Percentiles rank a stretch among this genome's conserved stretches.
Evolutionary conservation across 2,888 invertebrate genomes (phyloP).

Genomic region (Lasioglossum calceatum): DNA sequence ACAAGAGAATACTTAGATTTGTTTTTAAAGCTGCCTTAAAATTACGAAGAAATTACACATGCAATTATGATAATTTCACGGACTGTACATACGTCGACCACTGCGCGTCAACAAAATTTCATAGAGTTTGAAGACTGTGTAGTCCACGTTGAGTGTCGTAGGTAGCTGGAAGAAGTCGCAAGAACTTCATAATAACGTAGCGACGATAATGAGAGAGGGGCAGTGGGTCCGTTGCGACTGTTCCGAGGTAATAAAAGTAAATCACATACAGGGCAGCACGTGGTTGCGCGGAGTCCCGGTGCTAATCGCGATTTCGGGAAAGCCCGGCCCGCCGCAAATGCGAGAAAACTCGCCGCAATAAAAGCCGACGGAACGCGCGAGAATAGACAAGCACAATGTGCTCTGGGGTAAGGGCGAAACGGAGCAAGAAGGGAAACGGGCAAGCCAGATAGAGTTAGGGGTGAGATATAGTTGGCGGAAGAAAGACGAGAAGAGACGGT

Average conservation of each 20-base stretch:
- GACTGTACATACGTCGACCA: background rate
- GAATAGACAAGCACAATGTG: slow-evolving; percentile 30
- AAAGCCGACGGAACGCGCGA: slow-evolving; percentile 46
- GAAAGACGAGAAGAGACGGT: background rate
- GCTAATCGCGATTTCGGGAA: slow-evolving; percentile 71
- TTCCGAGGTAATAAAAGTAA: slow-evolving; percentile 64
- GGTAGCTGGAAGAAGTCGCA: slow-evolving; percentile 15
- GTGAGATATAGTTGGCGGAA: background rate
- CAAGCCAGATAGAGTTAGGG: background rate
- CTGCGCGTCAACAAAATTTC: background rate
- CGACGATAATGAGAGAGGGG: slow-evolving; percentile 48
- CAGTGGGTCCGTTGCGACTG: slow-evolving; percentile 1
- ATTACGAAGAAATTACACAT: background rate
- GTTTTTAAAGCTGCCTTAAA: too few species aligned
- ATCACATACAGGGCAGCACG: slow-evolving; percentile 54
- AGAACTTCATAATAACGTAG: slow-evolving; percentile 40
- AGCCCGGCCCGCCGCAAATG: slow-evolving; percentile 56
- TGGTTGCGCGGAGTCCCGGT: slow-evolving; percentile 59
- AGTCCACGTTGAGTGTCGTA: background rate
- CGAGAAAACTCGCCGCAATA: slow-evolving; percentile 60
- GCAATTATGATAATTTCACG: background rate
- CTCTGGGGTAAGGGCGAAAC: background rate
- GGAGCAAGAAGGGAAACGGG: background rate
- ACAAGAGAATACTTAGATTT: too few species aligned
- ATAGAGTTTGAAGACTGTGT: background rate